A percentile compares a stretch with the other conserved stretches of the same genome.
Evolutionary conservation across 2,888 invertebrate species (phyloP).

Genomic region (Melipona beecheii): DNA sequence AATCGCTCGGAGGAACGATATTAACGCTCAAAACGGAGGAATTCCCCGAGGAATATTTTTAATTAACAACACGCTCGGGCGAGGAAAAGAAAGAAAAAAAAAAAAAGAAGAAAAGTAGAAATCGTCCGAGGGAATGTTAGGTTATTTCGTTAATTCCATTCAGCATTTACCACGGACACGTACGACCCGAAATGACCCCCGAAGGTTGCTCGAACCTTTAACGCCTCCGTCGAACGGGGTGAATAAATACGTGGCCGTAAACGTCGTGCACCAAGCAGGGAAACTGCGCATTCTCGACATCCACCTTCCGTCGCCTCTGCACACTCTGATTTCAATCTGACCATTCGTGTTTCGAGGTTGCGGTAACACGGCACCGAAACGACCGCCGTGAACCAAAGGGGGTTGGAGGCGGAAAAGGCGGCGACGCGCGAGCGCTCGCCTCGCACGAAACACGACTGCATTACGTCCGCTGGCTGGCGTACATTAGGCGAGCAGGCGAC

Average conservation of each 20-base stretch:
- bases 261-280: conserved; percentile 1
- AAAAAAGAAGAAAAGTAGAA: too few relatives aligned
- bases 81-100: too few relatives aligned
- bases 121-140: background rate
- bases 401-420: conserved; percentile 53
- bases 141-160: background rate
- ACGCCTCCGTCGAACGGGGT: conserved; percentile 1
- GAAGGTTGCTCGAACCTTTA: background rate
- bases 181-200: background rate
- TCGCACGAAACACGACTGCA: conserved; percentile 72
- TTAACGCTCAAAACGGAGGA: too few relatives aligned
- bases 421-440: conserved; percentile 55
- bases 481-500: conserved; percentile 67
- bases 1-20: too few relatives aligned
- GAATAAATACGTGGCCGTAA: conserved; percentile 22
- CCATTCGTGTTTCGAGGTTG: conserved; percentile 73
- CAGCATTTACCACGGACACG: background rate
- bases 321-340: conserved; percentile 71
- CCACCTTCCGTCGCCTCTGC: conserved; percentile 27
- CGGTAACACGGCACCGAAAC: conserved; percentile 59
- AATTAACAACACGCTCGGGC: background rate
- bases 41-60: background rate
- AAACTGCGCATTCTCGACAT: conserved; percentile 30
- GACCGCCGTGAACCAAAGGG: conserved; percentile 7
- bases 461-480: conserved; percentile 59